These are phyloP conservation scores for Danionella dracula DNA, from an alignment of 2,797 vertebrate species.

Conservation along the genomic window DNA sequence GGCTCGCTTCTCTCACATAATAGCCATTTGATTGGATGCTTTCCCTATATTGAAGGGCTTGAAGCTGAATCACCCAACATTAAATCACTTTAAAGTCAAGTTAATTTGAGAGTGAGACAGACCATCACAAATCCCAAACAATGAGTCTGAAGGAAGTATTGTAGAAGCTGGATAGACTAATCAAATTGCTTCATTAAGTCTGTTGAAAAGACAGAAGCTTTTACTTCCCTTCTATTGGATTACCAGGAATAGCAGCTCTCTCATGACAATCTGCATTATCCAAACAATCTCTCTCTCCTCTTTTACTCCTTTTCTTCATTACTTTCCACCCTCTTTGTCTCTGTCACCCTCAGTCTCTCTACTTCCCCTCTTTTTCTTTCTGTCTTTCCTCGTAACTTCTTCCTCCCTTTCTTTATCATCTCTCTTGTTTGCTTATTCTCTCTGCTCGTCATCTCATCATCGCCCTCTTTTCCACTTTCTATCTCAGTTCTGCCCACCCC, in stretches of 20 bases:
- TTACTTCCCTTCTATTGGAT: constrained; percentile 54
- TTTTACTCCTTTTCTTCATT: constrained; percentile 36
- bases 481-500: constrained; percentile 15
- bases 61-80: background rate
- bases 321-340: constrained; percentile 22
- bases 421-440: background rate
- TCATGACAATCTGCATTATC: constrained; percentile 64
- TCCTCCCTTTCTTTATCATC: constrained; percentile 30
- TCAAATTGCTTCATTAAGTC: constrained; percentile 61
- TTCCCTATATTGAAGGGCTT: background rate
- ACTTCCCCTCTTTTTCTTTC: too few species aligned
- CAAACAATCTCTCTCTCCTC: constrained; percentile 55
- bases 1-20: background rate
- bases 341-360: constrained; percentile 49
- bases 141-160: constrained; percentile 50
- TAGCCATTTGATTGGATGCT: background rate
- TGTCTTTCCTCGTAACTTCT: constrained; percentile 19
- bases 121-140: constrained; percentile 51
- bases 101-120: constrained; percentile 46
- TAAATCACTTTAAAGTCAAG: constrained; percentile 40
- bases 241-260: constrained; percentile 57
- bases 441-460: background rate
- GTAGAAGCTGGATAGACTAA: constrained; percentile 46
- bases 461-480: background rate
- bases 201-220: constrained; percentile 56